Percentiles rank a stretch among this genome's conserved stretches.
phyloP scores from a whole-genome alignment of 2,113 vertebrate genomes.

The Psilopsiagon aurifrons region DNA sequence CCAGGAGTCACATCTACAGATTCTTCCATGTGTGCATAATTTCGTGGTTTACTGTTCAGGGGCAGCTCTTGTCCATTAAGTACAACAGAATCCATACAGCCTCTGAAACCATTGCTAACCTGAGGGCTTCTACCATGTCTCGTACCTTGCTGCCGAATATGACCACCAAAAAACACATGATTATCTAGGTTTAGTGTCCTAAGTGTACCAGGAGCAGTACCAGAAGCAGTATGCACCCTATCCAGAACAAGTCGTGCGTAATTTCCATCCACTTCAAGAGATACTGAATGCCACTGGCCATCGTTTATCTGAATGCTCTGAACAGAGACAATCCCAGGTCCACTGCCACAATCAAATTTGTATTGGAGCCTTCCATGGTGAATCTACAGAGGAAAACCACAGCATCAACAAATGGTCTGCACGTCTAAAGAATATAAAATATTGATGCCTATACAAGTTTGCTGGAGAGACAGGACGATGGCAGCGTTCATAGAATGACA shows the following conservation, averaged over 20 bases:
- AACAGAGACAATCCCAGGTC: constrained; percentile 92
- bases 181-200: constrained; percentile 94
- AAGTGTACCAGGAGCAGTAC: constrained; percentile 91
- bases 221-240: constrained; percentile 90
- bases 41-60: constrained; percentile 81
- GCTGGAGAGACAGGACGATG: neutral
- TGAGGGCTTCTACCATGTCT: constrained; percentile 81
- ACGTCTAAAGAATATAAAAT: neutral
- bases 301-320: constrained; percentile 94
- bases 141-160: constrained; percentile 82
- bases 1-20: constrained; percentile 88
- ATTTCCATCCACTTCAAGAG: constrained; percentile 93
- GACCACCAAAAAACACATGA: constrained; percentile 90
- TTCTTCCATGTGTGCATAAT: constrained; percentile 88
- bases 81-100: constrained; percentile 90
- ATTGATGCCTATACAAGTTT: neutral
- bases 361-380: constrained; percentile 93
- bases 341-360: constrained; percentile 97
- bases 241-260: constrained; percentile 92
- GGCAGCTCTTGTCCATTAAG: constrained; percentile 93
- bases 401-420: neutral
- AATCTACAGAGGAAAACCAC: constrained; percentile 77
- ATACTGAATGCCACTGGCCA: constrained; percentile 91
- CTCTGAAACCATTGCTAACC: constrained; percentile 87
- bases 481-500: neutral